phyloP scores from a whole-genome alignment of 2,113 vertebrate genomes.

The Microcebus griseorufus region DNA sequence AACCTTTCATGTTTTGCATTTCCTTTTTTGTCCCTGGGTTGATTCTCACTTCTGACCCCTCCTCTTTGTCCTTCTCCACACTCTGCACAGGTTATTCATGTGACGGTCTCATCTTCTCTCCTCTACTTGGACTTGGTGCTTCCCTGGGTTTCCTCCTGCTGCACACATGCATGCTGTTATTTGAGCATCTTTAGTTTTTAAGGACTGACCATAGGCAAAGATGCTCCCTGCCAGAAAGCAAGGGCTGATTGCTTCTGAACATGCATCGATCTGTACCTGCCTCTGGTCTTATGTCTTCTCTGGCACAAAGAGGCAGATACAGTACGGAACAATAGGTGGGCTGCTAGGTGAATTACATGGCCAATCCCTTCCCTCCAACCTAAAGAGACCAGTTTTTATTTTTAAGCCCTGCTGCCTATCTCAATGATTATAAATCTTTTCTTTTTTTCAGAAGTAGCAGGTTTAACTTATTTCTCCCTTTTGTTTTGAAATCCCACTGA shows the following conservation, averaged over 20 bases:
- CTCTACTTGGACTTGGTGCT: not conserved
- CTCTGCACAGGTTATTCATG: not conserved
- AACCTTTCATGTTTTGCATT: not conserved
- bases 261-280: not conserved
- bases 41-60: not conserved
- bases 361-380: not conserved
- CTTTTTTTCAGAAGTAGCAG: not conserved
- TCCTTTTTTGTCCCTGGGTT: not conserved
- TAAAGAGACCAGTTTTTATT: not conserved
- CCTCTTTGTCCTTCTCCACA: not conserved
- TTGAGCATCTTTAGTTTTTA: not conserved
- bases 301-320: not conserved
- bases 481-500: conserved; percentile 9
- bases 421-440: not conserved
- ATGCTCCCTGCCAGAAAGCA: not conserved
- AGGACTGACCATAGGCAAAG: not conserved
- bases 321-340: not conserved
- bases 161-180: not conserved
- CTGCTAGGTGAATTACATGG: not conserved
- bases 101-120: not conserved
- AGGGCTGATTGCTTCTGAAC: not conserved
- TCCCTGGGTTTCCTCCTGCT: not conserved
- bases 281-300: not conserved
- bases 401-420: not conserved
- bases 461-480: not conserved